Evolutionary conservation across 2,797 vertebrate genomes (phyloP).

Genomic region (Silurus aristotelis): DNA sequence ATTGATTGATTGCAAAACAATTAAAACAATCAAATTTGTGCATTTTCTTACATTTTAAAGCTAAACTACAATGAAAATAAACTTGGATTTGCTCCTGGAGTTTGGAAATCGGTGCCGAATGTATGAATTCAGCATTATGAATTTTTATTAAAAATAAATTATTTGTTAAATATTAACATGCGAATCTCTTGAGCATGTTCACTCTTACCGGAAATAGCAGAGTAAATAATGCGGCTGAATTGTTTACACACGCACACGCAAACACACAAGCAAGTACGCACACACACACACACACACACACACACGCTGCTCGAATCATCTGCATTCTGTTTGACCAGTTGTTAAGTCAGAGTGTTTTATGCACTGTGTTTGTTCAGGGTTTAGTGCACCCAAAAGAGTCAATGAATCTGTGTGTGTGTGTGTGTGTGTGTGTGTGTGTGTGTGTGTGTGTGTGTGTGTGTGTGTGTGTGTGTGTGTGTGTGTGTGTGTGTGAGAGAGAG

Average conservation of each 20-base stretch:
- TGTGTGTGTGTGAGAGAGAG: neutral
- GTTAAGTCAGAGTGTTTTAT: constrained; percentile 6
- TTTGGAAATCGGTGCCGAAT: neutral
- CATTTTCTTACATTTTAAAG: neutral
- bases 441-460: neutral
- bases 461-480: neutral
- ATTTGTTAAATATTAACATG: no score
- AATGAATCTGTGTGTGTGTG: neutral
- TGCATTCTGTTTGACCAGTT: constrained; percentile 43
- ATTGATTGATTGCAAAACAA: neutral
- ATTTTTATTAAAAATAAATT: no score
- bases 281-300: no score
- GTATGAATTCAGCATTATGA: neutral
- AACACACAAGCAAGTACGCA: neutral
- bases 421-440: neutral
- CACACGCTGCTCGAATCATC: constrained; percentile 14
- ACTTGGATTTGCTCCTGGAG: no score
- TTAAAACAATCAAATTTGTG: neutral
- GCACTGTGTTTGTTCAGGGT: neutral
- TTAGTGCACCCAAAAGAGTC: constrained; percentile 7
- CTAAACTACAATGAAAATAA: neutral
- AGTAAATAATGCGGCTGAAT: constrained; percentile 38
- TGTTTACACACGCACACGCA: neutral
- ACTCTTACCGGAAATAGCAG: constrained; percentile 28
- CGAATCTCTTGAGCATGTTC: neutral